phyloP scores from a whole-genome alignment of 2,113 vertebrate genomes.

The Chaetorhynchus papuensis region DNA sequence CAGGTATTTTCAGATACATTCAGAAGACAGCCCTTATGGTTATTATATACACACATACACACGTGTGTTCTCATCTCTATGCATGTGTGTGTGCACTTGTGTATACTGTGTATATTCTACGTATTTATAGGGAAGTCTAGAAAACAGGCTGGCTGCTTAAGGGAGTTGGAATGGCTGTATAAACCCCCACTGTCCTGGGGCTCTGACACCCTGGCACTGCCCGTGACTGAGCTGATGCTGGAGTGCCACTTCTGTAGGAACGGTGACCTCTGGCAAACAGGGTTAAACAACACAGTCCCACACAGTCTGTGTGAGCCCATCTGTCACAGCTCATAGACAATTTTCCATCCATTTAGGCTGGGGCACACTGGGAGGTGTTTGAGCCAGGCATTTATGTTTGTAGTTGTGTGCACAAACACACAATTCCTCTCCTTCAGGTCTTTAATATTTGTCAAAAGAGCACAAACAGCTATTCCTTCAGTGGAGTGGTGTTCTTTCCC shows the following conservation, averaged over 20 bases:
- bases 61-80: rapidly evolving
- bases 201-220: rapidly evolving
- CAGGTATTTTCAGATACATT: neutral
- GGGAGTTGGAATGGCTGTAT: neutral
- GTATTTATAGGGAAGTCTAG: neutral
- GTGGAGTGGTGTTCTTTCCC: neutral
- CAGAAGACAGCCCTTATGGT: neutral
- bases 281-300: neutral
- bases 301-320: neutral
- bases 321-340: neutral
- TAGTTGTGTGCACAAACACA: neutral
- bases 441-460: neutral
- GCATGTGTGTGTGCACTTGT: no score
- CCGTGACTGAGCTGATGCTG: neutral
- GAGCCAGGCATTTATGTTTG: neutral
- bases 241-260: neutral
- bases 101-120: neutral
- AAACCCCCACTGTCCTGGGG: rapidly evolving
- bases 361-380: neutral
- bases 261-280: neutral
- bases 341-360: neutral
- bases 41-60: neutral
- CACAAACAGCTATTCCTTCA: neutral
- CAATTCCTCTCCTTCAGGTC: neutral
- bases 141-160: neutral